phyloP scores from a whole-genome alignment of 2,888 invertebrate genomes.

The Philopedon plagiatum region DNA sequence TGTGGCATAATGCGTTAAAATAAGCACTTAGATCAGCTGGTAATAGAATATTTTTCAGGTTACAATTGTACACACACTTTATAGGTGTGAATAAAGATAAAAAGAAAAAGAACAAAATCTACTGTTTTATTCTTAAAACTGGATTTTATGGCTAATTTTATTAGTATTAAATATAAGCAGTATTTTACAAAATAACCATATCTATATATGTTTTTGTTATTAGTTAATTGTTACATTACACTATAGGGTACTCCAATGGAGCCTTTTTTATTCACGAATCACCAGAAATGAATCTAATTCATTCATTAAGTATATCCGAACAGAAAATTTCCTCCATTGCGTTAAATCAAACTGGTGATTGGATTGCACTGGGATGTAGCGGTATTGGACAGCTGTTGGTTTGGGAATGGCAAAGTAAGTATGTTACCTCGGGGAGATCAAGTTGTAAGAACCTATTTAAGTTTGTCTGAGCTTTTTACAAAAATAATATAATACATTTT shows the following conservation, averaged over 20 bases:
- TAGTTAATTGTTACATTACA: neutral
- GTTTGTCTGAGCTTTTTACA: neutral
- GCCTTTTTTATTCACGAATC: conserved; percentile 94
- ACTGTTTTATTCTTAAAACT: no score
- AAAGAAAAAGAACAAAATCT: no score
- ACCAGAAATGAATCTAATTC: conserved; percentile 93
- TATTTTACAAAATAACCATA: no score
- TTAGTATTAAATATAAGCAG: no score
- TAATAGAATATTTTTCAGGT: no score
- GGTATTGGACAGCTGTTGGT: conserved; percentile 94
- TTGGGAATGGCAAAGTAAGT: conserved; percentile 98
- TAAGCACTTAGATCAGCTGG: no score
- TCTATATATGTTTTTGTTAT: neutral
- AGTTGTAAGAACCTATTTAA: no score
- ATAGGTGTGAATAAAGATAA: no score
- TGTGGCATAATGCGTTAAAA: no score
- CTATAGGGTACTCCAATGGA: conserved; percentile 88
- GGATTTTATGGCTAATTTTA: no score
- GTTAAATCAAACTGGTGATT: conserved; percentile 92
- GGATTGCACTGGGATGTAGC: conserved; percentile 94
- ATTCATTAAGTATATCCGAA: conserved; percentile 90
- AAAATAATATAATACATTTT: neutral
- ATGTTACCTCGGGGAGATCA: no score
- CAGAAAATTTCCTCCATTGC: conserved; percentile 85
- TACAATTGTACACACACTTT: no score